A percentile compares a stretch with the other conserved stretches of the same genome.
phyloP scores from a whole-genome alignment of 2,888 invertebrate species.

The Galerucella calmariensis region DNA sequence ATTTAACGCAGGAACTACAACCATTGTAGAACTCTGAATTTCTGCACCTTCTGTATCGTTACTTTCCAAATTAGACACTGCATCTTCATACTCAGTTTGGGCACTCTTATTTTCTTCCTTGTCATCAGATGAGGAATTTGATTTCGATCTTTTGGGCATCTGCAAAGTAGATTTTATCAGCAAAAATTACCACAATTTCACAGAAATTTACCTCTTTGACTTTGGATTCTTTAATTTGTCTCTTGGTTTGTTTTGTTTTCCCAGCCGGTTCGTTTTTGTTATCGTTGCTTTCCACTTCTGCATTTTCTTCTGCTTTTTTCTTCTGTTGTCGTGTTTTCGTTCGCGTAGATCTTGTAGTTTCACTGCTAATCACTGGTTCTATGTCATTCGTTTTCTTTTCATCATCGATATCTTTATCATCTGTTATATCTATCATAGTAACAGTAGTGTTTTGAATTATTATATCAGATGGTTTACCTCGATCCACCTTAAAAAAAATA shows the following conservation, averaged over 20 bases:
- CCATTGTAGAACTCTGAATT: conserved; percentile 20
- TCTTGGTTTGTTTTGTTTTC: conserved; percentile 28
- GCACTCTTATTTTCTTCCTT: conserved; percentile 45
- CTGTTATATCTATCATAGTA: conserved; percentile 48
- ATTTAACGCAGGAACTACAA: conserved; percentile 27
- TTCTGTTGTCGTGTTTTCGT: conserved; percentile 36
- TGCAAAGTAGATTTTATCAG: too few relatives aligned
- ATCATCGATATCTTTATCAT: conserved; percentile 48
- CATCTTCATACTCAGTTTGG: conserved; percentile 65
- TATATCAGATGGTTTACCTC: conserved; percentile 51
- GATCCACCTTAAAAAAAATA: conserved; percentile 28
- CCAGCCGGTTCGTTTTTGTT: conserved; percentile 11
- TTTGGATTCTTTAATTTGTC: conserved; percentile 17
- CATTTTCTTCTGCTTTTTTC: conserved; percentile 18
- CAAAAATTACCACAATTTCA: too few relatives aligned
- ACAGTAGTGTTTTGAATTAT: conserved; percentile 50
- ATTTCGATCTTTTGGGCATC: conserved; percentile 18
- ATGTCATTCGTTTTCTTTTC: conserved; percentile 31
- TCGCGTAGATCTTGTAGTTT: conserved; percentile 27
- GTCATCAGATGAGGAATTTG: conserved; percentile 16
- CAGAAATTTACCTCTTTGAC: neutral
- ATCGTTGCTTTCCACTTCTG: conserved; percentile 5
- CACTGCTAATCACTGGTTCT: neutral
- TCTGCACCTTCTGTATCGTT: conserved; percentile 46
- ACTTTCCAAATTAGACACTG: conserved; percentile 51